Evolutionary conservation across 2,113 vertebrate genomes (phyloP).

Genomic region (Pagrus major): DNA sequence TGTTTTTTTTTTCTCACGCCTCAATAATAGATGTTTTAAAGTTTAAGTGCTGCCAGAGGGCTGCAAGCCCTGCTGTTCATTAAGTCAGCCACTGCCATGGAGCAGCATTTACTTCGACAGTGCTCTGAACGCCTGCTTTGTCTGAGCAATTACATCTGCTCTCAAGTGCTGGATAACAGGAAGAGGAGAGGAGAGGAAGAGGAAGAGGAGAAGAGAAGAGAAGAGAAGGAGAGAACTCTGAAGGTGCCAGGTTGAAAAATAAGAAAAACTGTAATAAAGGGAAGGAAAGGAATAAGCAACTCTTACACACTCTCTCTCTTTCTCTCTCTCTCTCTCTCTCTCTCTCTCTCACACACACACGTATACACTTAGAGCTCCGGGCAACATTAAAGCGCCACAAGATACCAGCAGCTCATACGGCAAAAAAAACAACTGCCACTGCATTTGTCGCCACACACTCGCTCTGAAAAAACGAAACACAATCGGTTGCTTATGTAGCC

Average conservation of each 20-base stretch:
- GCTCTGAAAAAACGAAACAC: constrained; percentile 54
- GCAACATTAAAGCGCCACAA: constrained; percentile 61
- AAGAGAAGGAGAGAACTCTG: neutral
- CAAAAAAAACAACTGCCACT: constrained; percentile 31
- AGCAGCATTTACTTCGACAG: constrained; percentile 92
- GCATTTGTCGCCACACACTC: constrained; percentile 27
- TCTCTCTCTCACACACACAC: neutral
- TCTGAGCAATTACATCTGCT: constrained; percentile 75
- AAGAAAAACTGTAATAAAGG: constrained; percentile 30
- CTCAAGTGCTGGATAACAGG: constrained; percentile 59
- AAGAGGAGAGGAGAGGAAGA: constrained; percentile 15
- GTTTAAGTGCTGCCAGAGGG: constrained; percentile 98
- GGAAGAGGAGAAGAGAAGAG: neutral
- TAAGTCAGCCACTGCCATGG: constrained; percentile 92
- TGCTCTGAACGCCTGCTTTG: constrained; percentile 86
- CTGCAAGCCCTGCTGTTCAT: constrained; percentile 92
- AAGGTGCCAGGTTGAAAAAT: constrained; percentile 42
- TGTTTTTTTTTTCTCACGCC: constrained; percentile 87
- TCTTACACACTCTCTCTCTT: constrained; percentile 1
- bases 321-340: no score
- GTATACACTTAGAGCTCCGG: constrained; percentile 32
- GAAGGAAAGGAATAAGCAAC: constrained; percentile 50
- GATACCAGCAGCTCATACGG: constrained; percentile 49
- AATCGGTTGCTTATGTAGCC: constrained; percentile 62
- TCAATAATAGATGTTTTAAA: constrained; percentile 99